phyloP scores from a whole-genome alignment of 1,140 invertebrate species.

The Drosophila micromelanica region DNA sequence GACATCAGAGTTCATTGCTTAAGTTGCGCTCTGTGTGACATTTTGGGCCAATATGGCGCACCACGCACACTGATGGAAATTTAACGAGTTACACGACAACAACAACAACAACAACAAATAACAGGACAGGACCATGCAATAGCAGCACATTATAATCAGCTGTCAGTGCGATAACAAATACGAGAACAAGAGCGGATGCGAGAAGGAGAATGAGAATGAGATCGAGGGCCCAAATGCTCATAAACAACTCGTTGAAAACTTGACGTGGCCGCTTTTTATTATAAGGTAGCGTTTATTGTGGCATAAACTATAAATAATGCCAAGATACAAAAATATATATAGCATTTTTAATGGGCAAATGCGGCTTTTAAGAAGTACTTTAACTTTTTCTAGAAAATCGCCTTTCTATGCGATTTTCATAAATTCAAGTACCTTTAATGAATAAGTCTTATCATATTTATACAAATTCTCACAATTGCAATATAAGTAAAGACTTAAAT shows the following conservation, averaged over 20 bases:
- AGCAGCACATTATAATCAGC: slow-evolving; percentile 71
- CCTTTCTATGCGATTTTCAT: no score
- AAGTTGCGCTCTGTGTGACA: slow-evolving; percentile 59
- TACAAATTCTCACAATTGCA: background rate
- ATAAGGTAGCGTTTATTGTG: background rate
- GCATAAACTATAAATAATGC: background rate
- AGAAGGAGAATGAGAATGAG: background rate
- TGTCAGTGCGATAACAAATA: slow-evolving; percentile 41
- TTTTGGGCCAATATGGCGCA: slow-evolving; percentile 74
- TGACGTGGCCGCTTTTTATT: slow-evolving; percentile 29
- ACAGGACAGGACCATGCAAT: slow-evolving; percentile 36
- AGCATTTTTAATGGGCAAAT: background rate
- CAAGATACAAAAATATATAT: background rate
- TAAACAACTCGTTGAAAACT: slow-evolving; percentile 66
- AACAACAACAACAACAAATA: slow-evolving; percentile 11
- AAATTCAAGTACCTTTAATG: no score
- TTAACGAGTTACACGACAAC: slow-evolving; percentile 73
- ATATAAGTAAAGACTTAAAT: background rate
- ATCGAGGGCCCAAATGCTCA: slow-evolving; percentile 35
- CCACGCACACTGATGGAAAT: slow-evolving; percentile 76
- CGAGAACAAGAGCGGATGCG: background rate
- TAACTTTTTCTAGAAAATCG: background rate
- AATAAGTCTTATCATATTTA: background rate
- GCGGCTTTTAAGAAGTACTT: background rate
- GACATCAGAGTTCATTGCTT: slow-evolving; percentile 79